phyloP scores from a whole-genome alignment of 2,888 invertebrate species.

The Apoderus coryli region DNA sequence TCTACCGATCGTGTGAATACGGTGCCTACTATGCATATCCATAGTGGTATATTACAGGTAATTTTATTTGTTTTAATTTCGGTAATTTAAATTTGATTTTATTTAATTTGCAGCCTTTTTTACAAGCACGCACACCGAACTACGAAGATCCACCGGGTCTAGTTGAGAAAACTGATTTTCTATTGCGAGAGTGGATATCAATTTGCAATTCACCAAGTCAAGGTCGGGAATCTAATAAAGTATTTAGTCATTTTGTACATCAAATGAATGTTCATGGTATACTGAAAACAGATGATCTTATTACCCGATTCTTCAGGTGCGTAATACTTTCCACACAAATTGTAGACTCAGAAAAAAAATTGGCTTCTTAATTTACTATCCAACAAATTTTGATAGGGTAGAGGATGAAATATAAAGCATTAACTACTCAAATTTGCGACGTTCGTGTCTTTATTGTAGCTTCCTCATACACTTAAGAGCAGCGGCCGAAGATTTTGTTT shows the following conservation, averaged over 20 bases:
- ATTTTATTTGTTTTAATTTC: slow-evolving; percentile 10
- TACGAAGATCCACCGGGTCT: slow-evolving; percentile 89
- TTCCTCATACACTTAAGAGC: no score
- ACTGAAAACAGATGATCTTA: slow-evolving; percentile 91
- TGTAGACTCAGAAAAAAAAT: no score
- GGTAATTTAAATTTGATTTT: slow-evolving; percentile 9
- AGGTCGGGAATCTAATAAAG: slow-evolving; percentile 74
- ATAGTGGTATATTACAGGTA: slow-evolving; percentile 81
- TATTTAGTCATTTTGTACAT: slow-evolving; percentile 86
- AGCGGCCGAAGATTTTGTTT: no score
- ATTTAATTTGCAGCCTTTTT: no score
- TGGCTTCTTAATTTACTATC: no score
- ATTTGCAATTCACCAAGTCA: slow-evolving; percentile 63
- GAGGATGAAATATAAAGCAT: no score
- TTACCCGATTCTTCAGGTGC: slow-evolving; percentile 93
- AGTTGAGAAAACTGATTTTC: slow-evolving; percentile 86
- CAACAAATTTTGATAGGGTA: no score
- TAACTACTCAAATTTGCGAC: no score
- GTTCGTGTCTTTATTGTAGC: no score
- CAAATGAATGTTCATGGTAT: slow-evolving; percentile 96
- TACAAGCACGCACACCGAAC: slow-evolving; percentile 72
- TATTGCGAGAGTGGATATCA: slow-evolving; percentile 90
- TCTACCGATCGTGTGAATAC: slow-evolving; percentile 63
- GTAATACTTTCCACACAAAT: no score
- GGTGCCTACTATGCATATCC: slow-evolving; percentile 79